Evolutionary conservation across 2,113 vertebrate species (phyloP), one percentile per base, ranked within the genome.

Genomic region (Bombycilla garrulus): DNA sequence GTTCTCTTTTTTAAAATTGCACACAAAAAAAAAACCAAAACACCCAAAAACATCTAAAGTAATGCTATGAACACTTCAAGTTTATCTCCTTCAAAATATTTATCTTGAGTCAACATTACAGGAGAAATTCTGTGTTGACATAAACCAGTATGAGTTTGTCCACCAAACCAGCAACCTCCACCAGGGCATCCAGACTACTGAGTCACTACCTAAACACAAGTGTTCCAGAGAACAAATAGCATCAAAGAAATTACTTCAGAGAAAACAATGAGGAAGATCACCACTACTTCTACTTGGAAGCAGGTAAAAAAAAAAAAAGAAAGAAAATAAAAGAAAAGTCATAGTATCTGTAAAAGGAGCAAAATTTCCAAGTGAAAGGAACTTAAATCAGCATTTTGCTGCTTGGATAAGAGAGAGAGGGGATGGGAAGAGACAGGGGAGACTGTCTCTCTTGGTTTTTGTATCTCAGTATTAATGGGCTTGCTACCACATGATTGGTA

Each of bases 11-110:
- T 42, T 2, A 40, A 90, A 90, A 51, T 0, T 28, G 15, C 29
- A 74, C 15, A 33, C 48, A 67, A 58, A 69, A 78, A 42, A 42
- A 42, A 42, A 42, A 42, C 10, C 42, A 42, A 42, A 42, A 10
- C 42, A 42, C 42, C 42, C 13, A 11, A 20, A 17, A 54, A 9
- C 12, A 65, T 9, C 26, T 65, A 67, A 91, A 84, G 33, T 90
- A 80, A 69, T 44, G 47, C n/a, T 67, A 47, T 0, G 1, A 77
- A 78, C 26, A 76, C 38, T 84, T 91, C 23, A 36, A 91, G 33
- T 62, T 92, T 80, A 50, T 76, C 42, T 62, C 64, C 57, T 86
- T 95, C 54, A 80, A 88, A 95, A 90, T 61, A 81, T 38, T 79
- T 61, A 29, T 73, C 54, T 58, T 60, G 62, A 94, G 70, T 73